Percentiles rank a stretch among this genome's conserved stretches.
phyloP scores from a whole-genome alignment of 2,113 vertebrate genomes.

The Oryctolagus cuniculus region DNA sequence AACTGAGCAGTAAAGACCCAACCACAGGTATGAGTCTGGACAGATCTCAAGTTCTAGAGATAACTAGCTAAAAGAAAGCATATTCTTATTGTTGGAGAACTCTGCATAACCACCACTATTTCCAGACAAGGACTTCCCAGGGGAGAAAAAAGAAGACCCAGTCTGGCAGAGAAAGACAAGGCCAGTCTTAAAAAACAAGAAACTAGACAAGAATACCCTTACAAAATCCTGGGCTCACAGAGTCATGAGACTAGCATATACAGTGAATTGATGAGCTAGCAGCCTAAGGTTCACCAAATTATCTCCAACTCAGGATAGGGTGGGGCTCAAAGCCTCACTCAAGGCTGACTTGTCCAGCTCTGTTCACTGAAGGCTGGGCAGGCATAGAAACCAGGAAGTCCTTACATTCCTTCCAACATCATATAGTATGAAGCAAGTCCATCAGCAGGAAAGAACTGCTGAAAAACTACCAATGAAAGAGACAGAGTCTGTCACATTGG shows the following conservation, averaged over 20 bases:
- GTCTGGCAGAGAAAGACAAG: slow-evolving; percentile 15
- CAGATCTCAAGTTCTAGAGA: neutral
- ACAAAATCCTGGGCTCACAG: slow-evolving; percentile 35
- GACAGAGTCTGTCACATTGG: neutral
- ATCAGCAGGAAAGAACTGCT: neutral
- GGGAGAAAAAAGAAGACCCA: neutral
- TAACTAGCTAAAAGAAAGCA: slow-evolving; percentile 10
- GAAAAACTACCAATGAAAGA: neutral
- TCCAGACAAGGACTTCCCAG: slow-evolving; percentile 31
- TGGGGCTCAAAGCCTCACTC: slow-evolving; percentile 31
- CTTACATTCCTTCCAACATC: neutral
- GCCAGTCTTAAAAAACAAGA: slow-evolving; percentile 37
- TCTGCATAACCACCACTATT: neutral
- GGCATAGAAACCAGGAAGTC: neutral
- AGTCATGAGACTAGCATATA: slow-evolving; percentile 50
- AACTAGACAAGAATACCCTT: slow-evolving; percentile 36
- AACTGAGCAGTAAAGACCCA: neutral
- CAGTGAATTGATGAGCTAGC: slow-evolving; percentile 49
- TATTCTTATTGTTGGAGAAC: slow-evolving; percentile 4
- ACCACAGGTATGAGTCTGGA: neutral
- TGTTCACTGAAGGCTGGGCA: neutral
- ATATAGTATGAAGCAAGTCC: slow-evolving; percentile 12
- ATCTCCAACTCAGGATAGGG: neutral
- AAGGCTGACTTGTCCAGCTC: neutral
- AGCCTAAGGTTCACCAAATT: slow-evolving; percentile 55